phyloP scores from a whole-genome alignment of 2,888 invertebrate genomes.

The Lymantria dispar region DNA sequence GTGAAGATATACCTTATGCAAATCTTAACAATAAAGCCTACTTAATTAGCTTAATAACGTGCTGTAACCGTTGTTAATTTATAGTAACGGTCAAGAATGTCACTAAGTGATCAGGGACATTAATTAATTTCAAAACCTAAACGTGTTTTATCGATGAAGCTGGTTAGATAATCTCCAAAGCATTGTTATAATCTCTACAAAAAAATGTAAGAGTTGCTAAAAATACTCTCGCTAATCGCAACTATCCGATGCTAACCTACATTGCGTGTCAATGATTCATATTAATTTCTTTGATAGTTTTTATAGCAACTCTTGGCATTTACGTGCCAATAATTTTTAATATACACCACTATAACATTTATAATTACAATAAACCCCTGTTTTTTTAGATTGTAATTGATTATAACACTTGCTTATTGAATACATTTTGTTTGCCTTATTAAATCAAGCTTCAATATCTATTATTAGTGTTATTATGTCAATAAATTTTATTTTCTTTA shows the following conservation, averaged over 20 bases:
- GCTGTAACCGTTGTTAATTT: too few relatives aligned
- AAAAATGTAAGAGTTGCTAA: too few relatives aligned
- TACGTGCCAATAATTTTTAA: conserved; percentile 38
- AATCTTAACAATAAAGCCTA: too few relatives aligned
- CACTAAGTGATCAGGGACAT: too few relatives aligned
- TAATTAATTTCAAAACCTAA: too few relatives aligned
- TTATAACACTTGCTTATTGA: conserved; percentile 26
- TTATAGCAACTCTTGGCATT: conserved; percentile 34
- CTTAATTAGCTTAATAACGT: too few relatives aligned
- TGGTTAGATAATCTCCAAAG: too few relatives aligned
- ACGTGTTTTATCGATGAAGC: too few relatives aligned
- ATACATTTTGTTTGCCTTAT: conserved; percentile 14
- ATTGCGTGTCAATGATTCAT: conserved; percentile 42
- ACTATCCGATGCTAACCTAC: conserved; percentile 25
- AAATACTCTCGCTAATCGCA: conserved; percentile 3
- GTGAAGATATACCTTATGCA: too few relatives aligned
- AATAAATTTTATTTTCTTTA: not conserved
- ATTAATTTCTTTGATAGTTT: conserved; percentile 36
- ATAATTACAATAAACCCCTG: conserved; percentile 34
- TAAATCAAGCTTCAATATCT: not conserved
- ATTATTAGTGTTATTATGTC: not conserved
- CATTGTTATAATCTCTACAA: too few relatives aligned
- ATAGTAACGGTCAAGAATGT: too few relatives aligned
- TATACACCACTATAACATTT: conserved; percentile 33
- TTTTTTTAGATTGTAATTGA: conserved; percentile 22